Percentiles rank a stretch among this genome's conserved stretches.
Evolutionary conservation across 2,113 vertebrate species (phyloP).

Genomic region (Scomber colias): DNA sequence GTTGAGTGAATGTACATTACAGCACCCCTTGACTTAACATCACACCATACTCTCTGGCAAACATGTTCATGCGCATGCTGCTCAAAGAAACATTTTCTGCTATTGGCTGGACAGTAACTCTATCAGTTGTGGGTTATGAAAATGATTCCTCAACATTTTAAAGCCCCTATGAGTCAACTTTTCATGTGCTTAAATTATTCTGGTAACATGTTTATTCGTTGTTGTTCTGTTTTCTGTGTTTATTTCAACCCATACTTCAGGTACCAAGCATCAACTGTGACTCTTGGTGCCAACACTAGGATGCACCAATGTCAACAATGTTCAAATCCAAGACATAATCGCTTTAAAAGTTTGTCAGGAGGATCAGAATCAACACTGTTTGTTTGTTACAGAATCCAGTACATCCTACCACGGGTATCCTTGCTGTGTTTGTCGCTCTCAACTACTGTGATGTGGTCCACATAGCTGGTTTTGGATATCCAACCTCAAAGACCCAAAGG

Average conservation of each 20-base stretch:
- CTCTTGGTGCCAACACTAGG: not conserved
- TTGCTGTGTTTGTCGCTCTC: conserved; percentile 93
- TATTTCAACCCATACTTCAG: not conserved
- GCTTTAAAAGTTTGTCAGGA: not conserved
- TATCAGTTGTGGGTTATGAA: no score
- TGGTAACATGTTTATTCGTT: not conserved
- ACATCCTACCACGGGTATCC: conserved; percentile 90
- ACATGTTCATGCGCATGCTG: not conserved
- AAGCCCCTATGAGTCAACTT: no score
- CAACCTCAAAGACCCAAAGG: conserved; percentile 80
- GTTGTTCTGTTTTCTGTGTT: not conserved
- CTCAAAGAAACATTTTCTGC: no score
- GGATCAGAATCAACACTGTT: not conserved
- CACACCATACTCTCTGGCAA: not conserved
- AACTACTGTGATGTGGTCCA: conserved; percentile 95
- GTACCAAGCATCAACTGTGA: no score
- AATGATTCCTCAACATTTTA: no score
- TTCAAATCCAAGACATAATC: not conserved
- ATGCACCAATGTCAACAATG: not conserved
- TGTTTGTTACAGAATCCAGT: conserved; percentile 83
- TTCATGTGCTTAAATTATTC: not conserved
- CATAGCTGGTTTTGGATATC: conserved; percentile 95
- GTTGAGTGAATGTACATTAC: not conserved
- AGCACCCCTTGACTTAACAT: not conserved
- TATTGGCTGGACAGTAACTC: no score